Conservation (phyloP, 1,140 invertebrate genomes). For the Hycleus cichorii region DNA sequence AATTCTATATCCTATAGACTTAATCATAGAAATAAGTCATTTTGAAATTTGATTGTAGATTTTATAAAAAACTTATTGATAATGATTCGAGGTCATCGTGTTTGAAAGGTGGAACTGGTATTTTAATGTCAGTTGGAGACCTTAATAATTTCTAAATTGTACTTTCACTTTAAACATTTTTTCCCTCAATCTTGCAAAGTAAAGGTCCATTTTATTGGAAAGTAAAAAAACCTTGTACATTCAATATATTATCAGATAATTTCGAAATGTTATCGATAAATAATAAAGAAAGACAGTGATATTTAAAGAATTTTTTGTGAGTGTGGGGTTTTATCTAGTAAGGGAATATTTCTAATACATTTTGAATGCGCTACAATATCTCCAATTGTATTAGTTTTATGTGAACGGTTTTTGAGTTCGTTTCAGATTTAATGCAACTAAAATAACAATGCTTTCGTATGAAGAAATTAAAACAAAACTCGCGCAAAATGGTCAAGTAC, state of each 20-base stretch:
- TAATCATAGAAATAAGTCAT: too few relatives aligned
- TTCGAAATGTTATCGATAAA: too few relatives aligned
- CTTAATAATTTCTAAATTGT: slow-evolving; percentile 25
- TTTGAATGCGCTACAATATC: slow-evolving; percentile 12
- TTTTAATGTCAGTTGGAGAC: slow-evolving; percentile 27
- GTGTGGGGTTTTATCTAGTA: background rate
- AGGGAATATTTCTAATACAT: background rate
- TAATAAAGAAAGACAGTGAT: too few relatives aligned
- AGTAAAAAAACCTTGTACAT: too few relatives aligned
- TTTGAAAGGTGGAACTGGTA: slow-evolving; percentile 17
- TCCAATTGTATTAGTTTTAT: background rate
- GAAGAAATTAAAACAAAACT: slow-evolving; percentile 20
- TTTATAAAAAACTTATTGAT: too few relatives aligned
- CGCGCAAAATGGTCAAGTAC: slow-evolving; percentile 60
- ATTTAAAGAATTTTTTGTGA: background rate
- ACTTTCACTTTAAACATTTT: slow-evolving; percentile 22
- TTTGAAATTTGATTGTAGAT: too few relatives aligned
- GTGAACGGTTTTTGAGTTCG: slow-evolving; percentile 9
- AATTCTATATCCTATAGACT: too few relatives aligned
- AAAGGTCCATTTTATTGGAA: too few relatives aligned
- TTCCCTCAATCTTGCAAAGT: too few relatives aligned
- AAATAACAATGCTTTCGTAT: slow-evolving; percentile 13
- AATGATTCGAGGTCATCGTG: slow-evolving; percentile 9
- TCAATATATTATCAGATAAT: too few relatives aligned
- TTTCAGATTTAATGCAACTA: slow-evolving; percentile 3